A percentile compares a stretch with the other conserved stretches of the same genome.
phyloP scores from a whole-genome alignment of 2,113 vertebrate genomes.

The Lutjanus erythropterus region DNA sequence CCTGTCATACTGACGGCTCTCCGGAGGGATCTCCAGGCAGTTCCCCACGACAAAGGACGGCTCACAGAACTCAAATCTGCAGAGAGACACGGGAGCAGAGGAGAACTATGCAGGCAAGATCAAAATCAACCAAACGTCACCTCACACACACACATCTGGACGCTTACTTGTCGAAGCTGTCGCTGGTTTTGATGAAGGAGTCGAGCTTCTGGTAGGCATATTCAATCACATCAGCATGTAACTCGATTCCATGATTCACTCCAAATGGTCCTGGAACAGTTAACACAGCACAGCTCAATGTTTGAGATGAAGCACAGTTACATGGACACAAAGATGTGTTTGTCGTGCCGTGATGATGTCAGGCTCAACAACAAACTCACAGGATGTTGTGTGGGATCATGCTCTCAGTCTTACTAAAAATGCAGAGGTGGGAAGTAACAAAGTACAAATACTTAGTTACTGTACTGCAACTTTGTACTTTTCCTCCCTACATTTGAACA shows the following conservation, averaged over 20 bases:
- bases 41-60: constrained; percentile 95
- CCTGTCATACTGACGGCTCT: constrained; percentile 93
- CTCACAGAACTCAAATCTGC: constrained; percentile 97
- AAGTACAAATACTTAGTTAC: too few species aligned
- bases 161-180: constrained; percentile 97
- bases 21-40: constrained; percentile 94
- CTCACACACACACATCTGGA: neutral
- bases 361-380: neutral
- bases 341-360: neutral
- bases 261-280: constrained; percentile 91
- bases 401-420: neutral
- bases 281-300: neutral
- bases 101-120: neutral
- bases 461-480: too few species aligned
- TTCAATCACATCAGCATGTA: constrained; percentile 94
- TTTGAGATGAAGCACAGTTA: neutral
- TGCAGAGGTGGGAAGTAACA: too few species aligned
- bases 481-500: too few species aligned
- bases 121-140: neutral
- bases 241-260: constrained; percentile 95
- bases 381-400: neutral
- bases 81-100: neutral
- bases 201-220: constrained; percentile 96
- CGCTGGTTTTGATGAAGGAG: constrained; percentile 95
- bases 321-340: neutral